These are phyloP conservation scores for Bergia puertoricense DNA, from an alignment of 92 coral and sea anemone species.

Conservation along the genomic window DNA sequence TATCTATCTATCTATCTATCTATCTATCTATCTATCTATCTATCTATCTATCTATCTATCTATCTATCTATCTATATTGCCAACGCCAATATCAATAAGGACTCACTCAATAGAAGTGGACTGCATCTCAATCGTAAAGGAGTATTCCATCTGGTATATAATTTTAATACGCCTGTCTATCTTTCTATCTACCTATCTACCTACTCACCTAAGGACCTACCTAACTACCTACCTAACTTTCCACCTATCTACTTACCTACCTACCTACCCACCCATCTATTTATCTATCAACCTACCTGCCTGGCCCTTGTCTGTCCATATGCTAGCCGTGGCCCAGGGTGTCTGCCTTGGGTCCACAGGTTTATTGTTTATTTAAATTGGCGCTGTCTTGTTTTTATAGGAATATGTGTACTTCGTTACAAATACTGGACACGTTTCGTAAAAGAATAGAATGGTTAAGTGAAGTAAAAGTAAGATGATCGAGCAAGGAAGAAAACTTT, in stretches of 20 bases:
- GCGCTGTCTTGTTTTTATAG: neutral
- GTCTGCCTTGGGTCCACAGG: neutral
- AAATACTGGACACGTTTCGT: neutral
- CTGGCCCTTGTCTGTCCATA: too few relatives aligned
- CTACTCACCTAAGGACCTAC: too few relatives aligned
- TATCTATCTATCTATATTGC: neutral
- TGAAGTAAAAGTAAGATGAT: neutral
- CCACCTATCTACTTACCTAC: too few relatives aligned
- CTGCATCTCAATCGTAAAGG: slow-evolving; percentile 46
- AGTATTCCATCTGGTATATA: slow-evolving; percentile 3
- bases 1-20: too few relatives aligned
- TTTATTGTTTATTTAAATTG: neutral
- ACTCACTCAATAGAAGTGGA: slow-evolving; percentile 29
- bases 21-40: too few relatives aligned
- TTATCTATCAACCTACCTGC: too few relatives aligned
- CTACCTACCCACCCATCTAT: too few relatives aligned
- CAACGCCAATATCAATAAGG: slow-evolving; percentile 10
- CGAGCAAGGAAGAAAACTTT: too few relatives aligned
- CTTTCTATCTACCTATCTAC: too few relatives aligned
- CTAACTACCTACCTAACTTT: too few relatives aligned
- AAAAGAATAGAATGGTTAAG: neutral
- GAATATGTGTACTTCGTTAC: neutral
- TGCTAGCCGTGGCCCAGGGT: too few relatives aligned
- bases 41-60: too few relatives aligned
- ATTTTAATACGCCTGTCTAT: slow-evolving; percentile 32